Evolutionary conservation across 2,113 vertebrate genomes (phyloP).

Genomic region (Erythrolamprus reginae): DNA sequence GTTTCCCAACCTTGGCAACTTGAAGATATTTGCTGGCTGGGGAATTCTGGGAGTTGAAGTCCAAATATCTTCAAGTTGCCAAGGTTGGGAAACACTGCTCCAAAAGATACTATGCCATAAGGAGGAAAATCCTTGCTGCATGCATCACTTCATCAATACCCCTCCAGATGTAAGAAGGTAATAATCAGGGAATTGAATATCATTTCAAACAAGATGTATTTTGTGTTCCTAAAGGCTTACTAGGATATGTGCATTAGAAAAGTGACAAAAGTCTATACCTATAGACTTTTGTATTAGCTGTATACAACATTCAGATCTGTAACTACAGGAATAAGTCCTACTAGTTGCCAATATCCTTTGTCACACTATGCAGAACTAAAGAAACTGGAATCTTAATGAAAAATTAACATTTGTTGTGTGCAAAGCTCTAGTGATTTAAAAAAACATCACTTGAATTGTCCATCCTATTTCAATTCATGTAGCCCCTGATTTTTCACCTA

Average conservation of each 20-base stretch:
- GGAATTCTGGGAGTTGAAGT: too few relatives aligned
- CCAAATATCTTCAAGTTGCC: too few relatives aligned
- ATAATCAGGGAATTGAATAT: not conserved
- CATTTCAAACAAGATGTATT: not conserved
- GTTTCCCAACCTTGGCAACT: too few relatives aligned
- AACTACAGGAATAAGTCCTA: not conserved
- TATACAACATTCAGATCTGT: not conserved
- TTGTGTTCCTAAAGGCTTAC: not conserved
- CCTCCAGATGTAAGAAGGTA: not conserved
- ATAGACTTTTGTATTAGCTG: too few relatives aligned
- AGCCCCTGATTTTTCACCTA: not conserved
- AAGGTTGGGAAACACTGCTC: too few relatives aligned
- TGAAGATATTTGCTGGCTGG: too few relatives aligned
- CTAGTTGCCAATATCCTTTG: not conserved
- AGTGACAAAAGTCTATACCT: too few relatives aligned
- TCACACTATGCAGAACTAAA: not conserved
- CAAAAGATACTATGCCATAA: not conserved
- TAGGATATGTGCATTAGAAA: not conserved
- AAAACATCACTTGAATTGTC: not conserved
- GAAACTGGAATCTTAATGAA: not conserved
- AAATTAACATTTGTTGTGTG: not conserved
- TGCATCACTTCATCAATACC: not conserved
- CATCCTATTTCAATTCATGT: not conserved
- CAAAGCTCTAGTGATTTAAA: not conserved
- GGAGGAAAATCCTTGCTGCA: not conserved